Evolutionary conservation across 2,797 vertebrate genomes (phyloP).

Genomic region (Leucoraja ocellata): DNA sequence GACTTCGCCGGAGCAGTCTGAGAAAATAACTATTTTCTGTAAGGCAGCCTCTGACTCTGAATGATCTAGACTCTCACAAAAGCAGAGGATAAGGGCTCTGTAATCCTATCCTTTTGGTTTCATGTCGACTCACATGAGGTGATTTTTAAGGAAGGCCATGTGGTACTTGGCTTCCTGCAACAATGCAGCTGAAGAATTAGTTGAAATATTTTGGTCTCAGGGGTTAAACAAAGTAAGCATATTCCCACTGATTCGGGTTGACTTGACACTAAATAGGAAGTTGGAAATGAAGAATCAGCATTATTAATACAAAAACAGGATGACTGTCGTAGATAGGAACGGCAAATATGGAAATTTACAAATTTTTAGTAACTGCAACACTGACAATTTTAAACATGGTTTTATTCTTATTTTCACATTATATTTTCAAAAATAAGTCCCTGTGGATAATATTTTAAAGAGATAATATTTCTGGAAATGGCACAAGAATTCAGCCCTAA

Average conservation of each 20-base stretch:
- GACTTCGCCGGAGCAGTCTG: not conserved
- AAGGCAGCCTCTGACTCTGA: slow-evolving; percentile 14
- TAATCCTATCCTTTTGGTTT: not conserved
- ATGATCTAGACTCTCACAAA: not conserved
- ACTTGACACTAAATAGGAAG: slow-evolving; percentile 17
- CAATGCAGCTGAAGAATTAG: slow-evolving; percentile 17
- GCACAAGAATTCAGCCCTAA: not conserved
- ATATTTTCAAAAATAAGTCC: slow-evolving; percentile 19
- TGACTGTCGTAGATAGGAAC: not conserved
- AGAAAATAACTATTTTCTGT: slow-evolving; percentile 26
- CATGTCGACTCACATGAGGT: not conserved
- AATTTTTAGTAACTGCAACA: not conserved
- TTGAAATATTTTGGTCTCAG: slow-evolving; percentile 17
- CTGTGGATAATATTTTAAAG: slow-evolving; percentile 16
- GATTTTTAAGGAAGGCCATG: not conserved
- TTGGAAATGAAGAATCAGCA: slow-evolving; percentile 15
- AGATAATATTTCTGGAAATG: slow-evolving; percentile 13
- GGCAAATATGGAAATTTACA: not conserved
- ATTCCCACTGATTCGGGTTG: not conserved
- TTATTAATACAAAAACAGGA: not conserved
- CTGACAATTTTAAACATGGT: not conserved
- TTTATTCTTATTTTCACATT: slow-evolving; percentile 14
- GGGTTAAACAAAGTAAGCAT: slow-evolving; percentile 15
- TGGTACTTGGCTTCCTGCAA: slow-evolving; percentile 17
- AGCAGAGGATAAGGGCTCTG: slow-evolving; percentile 6